These are phyloP conservation scores for Equus przewalskii DNA, from an alignment of 2,113 vertebrate genomes.

Conservation along the genomic window DNA sequence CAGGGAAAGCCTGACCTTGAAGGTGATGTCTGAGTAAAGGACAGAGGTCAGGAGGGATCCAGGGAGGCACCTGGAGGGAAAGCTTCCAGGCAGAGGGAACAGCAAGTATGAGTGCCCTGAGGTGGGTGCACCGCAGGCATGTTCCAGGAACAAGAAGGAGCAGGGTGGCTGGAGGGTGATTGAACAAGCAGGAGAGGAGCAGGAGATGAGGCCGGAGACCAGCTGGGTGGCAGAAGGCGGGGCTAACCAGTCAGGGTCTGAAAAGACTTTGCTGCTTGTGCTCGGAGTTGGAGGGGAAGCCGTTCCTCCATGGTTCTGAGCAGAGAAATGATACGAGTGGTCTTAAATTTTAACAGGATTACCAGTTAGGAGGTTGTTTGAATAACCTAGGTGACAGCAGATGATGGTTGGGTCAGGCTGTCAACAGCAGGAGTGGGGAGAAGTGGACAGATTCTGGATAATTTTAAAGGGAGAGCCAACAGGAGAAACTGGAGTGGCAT, in stretches of 20 bases:
- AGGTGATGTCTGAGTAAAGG: background rate
- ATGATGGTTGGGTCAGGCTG: background rate
- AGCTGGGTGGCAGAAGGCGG: fast-evolving
- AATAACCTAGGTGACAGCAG: background rate
- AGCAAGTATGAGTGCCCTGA: background rate
- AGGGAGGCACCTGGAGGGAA: background rate
- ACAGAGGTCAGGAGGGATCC: background rate
- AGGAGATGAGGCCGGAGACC: background rate
- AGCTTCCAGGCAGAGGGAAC: fast-evolving
- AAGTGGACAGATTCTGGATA: background rate
- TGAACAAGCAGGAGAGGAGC: background rate
- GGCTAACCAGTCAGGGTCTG: no score
- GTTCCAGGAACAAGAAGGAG: background rate
- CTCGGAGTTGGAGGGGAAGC: background rate
- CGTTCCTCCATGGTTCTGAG: background rate
- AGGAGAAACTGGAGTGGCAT: background rate
- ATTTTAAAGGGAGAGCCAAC: background rate
- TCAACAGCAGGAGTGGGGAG: background rate
- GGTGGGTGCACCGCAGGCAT: fast-evolving
- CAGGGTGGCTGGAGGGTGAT: background rate
- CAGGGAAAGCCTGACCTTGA: background rate
- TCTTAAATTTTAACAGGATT: background rate
- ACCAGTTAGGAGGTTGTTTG: background rate
- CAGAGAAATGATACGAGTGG: background rate
- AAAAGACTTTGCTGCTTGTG: background rate